Conservation (phyloP, 2,797 vertebrate species). For the Arctocebus calabarensis region DNA sequence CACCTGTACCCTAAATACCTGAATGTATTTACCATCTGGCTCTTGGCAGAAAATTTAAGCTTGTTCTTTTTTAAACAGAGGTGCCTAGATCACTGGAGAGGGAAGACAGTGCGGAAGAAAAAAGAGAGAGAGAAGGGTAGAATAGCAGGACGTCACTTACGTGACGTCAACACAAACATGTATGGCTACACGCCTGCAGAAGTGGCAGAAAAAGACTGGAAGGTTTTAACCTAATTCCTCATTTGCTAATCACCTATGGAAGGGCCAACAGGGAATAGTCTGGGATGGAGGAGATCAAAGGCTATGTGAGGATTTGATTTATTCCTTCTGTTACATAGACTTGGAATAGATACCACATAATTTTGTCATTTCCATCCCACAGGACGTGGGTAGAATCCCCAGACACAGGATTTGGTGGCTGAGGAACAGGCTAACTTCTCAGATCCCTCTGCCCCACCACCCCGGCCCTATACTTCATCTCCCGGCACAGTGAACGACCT, state of each 20-base stretch:
- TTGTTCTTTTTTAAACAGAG: neutral
- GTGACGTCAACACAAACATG: neutral
- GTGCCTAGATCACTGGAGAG: neutral
- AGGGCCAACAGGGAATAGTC: neutral
- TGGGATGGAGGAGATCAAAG: neutral
- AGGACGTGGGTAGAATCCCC: rapidly evolving
- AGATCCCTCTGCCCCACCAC: rapidly evolving
- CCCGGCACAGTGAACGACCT: neutral
- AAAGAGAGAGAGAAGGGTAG: neutral
- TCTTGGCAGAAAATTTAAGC: neutral
- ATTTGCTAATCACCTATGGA: neutral
- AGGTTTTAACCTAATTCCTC: neutral
- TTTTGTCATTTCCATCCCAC: rapidly evolving
- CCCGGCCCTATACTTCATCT: rapidly evolving
- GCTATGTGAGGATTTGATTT: too few relatives aligned
- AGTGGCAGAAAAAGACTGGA: neutral
- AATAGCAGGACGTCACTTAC: rapidly evolving
- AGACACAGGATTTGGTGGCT: neutral
- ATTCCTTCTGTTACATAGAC: neutral
- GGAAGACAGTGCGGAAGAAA: neutral
- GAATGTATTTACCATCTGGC: neutral
- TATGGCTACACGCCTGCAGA: neutral
- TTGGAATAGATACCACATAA: neutral
- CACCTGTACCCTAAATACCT: neutral
- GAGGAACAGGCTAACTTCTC: neutral